phyloP scores from a whole-genome alignment of 2,888 invertebrate species.

The Drosophila percnosoma region DNA sequence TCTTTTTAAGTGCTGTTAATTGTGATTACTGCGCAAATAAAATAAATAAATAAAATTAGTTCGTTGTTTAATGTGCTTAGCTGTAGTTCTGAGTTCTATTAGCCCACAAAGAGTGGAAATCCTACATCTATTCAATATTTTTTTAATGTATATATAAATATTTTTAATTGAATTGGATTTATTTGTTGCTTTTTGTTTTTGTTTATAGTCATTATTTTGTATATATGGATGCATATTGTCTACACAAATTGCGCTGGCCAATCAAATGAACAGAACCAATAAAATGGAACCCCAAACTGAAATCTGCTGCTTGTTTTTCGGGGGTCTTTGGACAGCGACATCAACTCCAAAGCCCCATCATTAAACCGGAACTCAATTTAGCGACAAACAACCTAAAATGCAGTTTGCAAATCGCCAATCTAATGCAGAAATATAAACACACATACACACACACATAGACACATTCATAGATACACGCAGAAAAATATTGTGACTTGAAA shows the following conservation, averaged over 20 bases:
- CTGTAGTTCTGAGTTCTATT: neutral
- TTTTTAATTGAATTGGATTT: neutral
- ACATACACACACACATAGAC: neutral
- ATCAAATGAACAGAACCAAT: constrained; percentile 51
- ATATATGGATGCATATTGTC: neutral
- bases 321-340: constrained; percentile 13
- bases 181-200: neutral
- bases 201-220: neutral
- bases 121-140: neutral
- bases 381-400: constrained; percentile 75
- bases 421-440: constrained; percentile 19
- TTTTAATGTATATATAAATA: too few relatives aligned
- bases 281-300: constrained; percentile 15
- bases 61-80: neutral
- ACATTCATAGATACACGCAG: constrained; percentile 7
- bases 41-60: neutral
- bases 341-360: constrained; percentile 53
- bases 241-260: constrained; percentile 35
- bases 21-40: neutral
- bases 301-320: constrained; percentile 1
- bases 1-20: too few relatives aligned
- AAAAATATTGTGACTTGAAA: neutral
- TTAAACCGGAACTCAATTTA: constrained; percentile 77
- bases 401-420: constrained; percentile 59
- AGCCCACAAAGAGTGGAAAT: neutral